Evolutionary conservation across 2,113 vertebrate genomes (phyloP).

Genomic region (Bungarus multicinctus): DNA sequence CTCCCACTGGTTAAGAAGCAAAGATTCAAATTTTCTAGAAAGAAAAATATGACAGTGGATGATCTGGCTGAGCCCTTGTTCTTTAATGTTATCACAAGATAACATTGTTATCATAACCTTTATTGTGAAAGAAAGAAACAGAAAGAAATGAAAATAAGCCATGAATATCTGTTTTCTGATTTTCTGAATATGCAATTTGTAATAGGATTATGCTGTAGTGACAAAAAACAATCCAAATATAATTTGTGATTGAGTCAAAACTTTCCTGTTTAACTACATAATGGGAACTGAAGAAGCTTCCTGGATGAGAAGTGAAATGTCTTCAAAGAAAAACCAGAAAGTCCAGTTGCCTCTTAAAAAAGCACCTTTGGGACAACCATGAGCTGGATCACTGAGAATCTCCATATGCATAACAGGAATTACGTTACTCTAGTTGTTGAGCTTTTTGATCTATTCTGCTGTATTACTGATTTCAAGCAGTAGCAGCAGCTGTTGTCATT

Average conservation of each 20-base stretch:
- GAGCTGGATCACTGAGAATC: too few species aligned
- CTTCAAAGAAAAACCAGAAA: too few species aligned
- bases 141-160: not conserved
- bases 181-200: not conserved
- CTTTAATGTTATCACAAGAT: not conserved
- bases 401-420: not conserved
- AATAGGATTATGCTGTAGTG: not conserved
- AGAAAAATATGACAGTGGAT: not conserved
- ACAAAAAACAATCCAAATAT: not conserved
- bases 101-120: not conserved
- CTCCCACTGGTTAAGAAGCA: not conserved
- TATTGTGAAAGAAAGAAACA: not conserved
- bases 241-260: not conserved
- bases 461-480: not conserved
- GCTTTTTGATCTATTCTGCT: slow-evolving; percentile 7
- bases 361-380: too few species aligned
- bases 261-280: not conserved
- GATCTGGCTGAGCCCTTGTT: not conserved
- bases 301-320: too few species aligned
- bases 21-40: not conserved
- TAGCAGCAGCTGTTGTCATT: slow-evolving; percentile 3
- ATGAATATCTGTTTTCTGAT: not conserved
- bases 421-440: slow-evolving; percentile 1
- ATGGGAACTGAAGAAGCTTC: not conserved
- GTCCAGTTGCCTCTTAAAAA: too few species aligned